Evolutionary conservation across 2,113 vertebrate genomes (phyloP).

Genomic region (Clarias gariepinus): DNA sequence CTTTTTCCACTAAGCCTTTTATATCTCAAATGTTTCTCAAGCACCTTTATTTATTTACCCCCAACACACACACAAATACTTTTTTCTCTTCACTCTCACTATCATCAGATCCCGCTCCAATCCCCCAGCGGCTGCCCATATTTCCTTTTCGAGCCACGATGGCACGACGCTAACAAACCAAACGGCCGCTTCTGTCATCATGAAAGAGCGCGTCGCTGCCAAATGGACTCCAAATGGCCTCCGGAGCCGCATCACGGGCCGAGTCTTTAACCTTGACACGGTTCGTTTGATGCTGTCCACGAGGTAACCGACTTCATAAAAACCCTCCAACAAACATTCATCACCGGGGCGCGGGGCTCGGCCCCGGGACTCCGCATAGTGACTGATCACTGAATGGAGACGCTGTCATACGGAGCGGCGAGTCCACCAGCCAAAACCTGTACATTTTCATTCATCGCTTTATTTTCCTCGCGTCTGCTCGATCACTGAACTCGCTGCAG

Average conservation of each 20-base stretch:
- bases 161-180: constrained; percentile 11
- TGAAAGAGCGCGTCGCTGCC: constrained; percentile 34
- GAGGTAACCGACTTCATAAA: constrained; percentile 32
- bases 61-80: neutral
- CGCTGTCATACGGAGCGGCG: neutral
- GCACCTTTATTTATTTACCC: constrained; percentile 4
- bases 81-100: neutral
- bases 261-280: constrained; percentile 45
- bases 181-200: constrained; percentile 20
- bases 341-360: constrained; percentile 18
- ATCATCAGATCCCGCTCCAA: neutral
- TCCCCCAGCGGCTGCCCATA: neutral
- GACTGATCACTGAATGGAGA: neutral
- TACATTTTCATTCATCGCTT: constrained; percentile 26
- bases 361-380: constrained; percentile 16
- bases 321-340: constrained; percentile 43
- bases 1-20: constrained; percentile 34
- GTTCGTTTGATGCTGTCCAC: constrained; percentile 47
- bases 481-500: neutral
- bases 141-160: neutral
- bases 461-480: neutral
- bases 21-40: constrained; percentile 30
- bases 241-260: constrained; percentile 25
- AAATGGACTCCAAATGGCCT: constrained; percentile 42
- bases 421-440: constrained; percentile 17